Evolutionary conservation across 2,113 vertebrate genomes (phyloP), one percentile per base, ranked within the genome.

Genomic region (Etheostoma cragini): DNA sequence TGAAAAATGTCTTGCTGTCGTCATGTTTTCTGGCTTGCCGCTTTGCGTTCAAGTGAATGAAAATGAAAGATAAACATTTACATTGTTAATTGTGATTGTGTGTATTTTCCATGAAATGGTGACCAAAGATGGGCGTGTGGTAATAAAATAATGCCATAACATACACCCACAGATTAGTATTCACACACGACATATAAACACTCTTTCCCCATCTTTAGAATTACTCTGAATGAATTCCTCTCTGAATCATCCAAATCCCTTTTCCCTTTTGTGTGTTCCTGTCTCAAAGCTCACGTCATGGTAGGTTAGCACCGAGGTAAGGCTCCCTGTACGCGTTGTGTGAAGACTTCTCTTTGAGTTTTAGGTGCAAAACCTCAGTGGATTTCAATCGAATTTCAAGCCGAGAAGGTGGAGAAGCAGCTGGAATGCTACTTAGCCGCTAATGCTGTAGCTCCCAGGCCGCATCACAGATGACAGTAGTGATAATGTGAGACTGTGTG

Each of bases 311-410:
- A 16, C 67, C 62, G 76, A 84, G 87, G 84, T 88, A 89, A 84
- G 12, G 76, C 65, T 84, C 78, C 62, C 78, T 61, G 65, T 62
- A 50, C 58, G 62, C 71, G 19, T 63, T 61, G 73, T 79, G 84
- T 78, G 73, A 85, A 87, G 64, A 56, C 81, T 87, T 85, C 62
- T 62, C 86, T 91, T 91, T 90, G 89, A 90, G 91, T 89, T 78
- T 78, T 75, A 71, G 53, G 76, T 74, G 72, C n/a, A 17, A 84
- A 89, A 74, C 64, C 89, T 86, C 90, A 8, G 86, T 30, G 79
- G 86, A 83, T 83, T 89, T 81, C 74, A 80, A 88, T 87, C 26
- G 82, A 87, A 82, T 89, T 89, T 90, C 87, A 91, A 84, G 85
- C 78, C 74, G 86, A 81, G 85, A 87, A 87, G 82, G 77, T 76